phyloP scores from a whole-genome alignment of 2,888 invertebrate genomes.

The Drosophila leonis region DNA sequence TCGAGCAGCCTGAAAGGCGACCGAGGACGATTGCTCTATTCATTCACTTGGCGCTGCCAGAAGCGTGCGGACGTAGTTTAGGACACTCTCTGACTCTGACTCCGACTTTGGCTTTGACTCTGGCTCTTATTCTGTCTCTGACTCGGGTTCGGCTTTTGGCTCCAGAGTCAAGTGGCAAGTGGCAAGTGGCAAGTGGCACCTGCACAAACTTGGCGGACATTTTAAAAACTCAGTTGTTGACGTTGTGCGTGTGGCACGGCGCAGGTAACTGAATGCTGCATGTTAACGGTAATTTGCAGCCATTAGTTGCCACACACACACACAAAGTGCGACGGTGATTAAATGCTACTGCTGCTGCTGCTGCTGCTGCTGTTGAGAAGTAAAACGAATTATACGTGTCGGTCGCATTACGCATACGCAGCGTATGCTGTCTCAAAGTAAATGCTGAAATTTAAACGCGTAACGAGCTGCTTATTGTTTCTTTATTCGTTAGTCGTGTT shows the following conservation, averaged over 20 bases:
- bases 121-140: conserved; percentile 36
- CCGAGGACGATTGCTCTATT: conserved; percentile 69
- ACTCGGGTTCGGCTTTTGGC: conserved; percentile 51
- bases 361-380: conserved; percentile 18
- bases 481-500: conserved; percentile 1
- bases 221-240: conserved; percentile 44
- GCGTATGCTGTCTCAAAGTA: conserved; percentile 48
- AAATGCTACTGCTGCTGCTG: conserved; percentile 42
- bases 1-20: conserved; percentile 66
- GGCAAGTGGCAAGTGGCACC: conserved; percentile 57
- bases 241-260: conserved; percentile 27
- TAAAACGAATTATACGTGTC: conserved; percentile 51
- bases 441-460: conserved; percentile 54
- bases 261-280: conserved; percentile 50
- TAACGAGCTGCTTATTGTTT: conserved; percentile 63
- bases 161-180: conserved; percentile 69
- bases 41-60: conserved; percentile 79
- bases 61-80: conserved; percentile 80
- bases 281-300: conserved; percentile 78
- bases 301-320: conserved; percentile 62
- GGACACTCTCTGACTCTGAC: conserved; percentile 49
- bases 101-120: conserved; percentile 41
- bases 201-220: conserved; percentile 47
- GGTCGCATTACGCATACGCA: conserved; percentile 70
- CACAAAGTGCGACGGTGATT: conserved; percentile 55